Conservation (phyloP, 1,140 invertebrate genomes). For the Ylistrum balloti region DNA sequence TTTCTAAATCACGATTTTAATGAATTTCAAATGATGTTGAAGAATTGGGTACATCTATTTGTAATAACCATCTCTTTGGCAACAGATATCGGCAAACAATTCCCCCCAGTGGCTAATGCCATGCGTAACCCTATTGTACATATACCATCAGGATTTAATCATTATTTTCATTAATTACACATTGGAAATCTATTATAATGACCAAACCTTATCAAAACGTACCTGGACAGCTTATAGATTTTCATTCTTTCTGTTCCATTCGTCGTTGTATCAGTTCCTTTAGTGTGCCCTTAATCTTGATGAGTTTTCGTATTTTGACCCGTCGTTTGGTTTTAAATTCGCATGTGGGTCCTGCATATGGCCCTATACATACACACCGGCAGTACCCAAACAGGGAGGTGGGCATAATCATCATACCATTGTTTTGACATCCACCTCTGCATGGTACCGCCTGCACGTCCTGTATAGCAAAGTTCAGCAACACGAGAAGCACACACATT, state of each 20-base stretch:
- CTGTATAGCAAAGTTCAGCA: background rate
- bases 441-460: background rate
- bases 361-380: conserved; percentile 47
- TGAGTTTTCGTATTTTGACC: conserved; percentile 21
- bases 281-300: conserved; percentile 48
- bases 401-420: conserved; percentile 47
- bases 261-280: conserved; percentile 27
- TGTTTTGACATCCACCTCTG: conserved; percentile 41
- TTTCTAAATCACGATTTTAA: no score
- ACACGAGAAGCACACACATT: background rate
- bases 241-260: conserved; percentile 48
- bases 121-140: no score
- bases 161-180: no score
- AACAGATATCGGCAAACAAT: no score
- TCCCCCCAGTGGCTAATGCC: no score
- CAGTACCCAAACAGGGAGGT: conserved; percentile 51
- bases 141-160: no score
- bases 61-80: no score
- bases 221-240: background rate
- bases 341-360: conserved; percentile 45
- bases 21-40: no score
- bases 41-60: no score
- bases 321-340: conserved; percentile 45
- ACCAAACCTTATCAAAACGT: no score
- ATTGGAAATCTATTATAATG: no score